Evolutionary conservation across 2,113 vertebrate species (phyloP).

Genomic region (Sphyrna mokarran): DNA sequence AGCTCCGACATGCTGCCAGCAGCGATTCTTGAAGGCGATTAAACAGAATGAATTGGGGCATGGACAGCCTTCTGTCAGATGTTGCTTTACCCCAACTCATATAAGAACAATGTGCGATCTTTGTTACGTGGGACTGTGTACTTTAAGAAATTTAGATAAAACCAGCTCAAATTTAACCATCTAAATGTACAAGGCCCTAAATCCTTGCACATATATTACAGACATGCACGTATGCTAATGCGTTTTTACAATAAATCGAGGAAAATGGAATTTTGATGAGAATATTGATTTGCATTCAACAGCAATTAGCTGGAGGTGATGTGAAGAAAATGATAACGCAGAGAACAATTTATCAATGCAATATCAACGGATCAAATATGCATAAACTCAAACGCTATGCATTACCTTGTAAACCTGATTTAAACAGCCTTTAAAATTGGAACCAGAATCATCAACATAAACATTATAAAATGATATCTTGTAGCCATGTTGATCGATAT

Average conservation of each 20-base stretch:
- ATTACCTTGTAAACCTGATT: background rate
- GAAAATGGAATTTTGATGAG: background rate
- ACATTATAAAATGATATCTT: background rate
- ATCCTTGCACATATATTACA: background rate
- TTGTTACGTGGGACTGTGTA: background rate
- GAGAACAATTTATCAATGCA: background rate
- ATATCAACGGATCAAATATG: background rate
- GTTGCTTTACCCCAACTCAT: background rate
- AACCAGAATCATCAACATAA: background rate
- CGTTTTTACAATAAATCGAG: background rate
- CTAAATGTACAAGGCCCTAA: background rate
- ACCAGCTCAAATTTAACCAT: background rate
- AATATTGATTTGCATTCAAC: background rate
- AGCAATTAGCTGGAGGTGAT: background rate
- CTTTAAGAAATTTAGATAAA: background rate
- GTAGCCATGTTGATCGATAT: background rate
- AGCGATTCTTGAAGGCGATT: constrained; percentile 14
- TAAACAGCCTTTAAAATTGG: background rate
- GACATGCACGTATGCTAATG: background rate
- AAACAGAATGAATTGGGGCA: constrained; percentile 19
- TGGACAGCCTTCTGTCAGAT: constrained; percentile 12
- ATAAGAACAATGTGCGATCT: background rate
- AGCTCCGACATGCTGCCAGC: constrained; percentile 28
- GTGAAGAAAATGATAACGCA: background rate
- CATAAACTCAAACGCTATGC: too few species aligned